Base-by-base conservation (phyloP, 2,113 vertebrate species). In the Pelmatolapia mariae region DNA sequence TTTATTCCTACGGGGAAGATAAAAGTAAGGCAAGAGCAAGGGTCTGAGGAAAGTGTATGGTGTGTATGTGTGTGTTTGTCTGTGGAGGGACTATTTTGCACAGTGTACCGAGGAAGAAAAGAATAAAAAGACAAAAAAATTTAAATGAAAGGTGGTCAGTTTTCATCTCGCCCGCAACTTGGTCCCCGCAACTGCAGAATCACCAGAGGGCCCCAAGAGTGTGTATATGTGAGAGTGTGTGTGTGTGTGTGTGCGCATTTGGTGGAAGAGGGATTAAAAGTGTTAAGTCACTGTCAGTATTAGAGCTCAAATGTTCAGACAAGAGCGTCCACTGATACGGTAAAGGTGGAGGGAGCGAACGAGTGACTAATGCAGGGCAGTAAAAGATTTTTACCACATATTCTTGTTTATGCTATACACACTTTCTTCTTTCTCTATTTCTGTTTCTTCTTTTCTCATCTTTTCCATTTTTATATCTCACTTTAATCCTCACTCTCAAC, bases 21-120 rank as follows among this genome's bases (percentile, higher is more conserved):
- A 18, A 80, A 56, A 63, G 33, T 92, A 93, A 92, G 91, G 92
- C 94, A 90, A 92, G 91, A 88, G 89, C 50, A 87, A 82, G 68
- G 53, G 36, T 76, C 66, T 33, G 63, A 85, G 53, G 79, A 68
- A 76, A 33, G 86, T 68, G 80, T 81, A 50, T 53, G 43, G 2
- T 56, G 56, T 8, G 66, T 76, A 59, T 83, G 87, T 79, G 18
- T 59, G 13, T 59, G 86, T 81, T 40, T 29, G 56, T 59, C 1
- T 79, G 31, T 56, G 15, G 15, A 82, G 50, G 24, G 76, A 56
- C 8, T 83, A 85, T 80, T 90, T 87, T 45, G 84, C 91, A 91
- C 94, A 95, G 91, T 95, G 92, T 87, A 91, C 80, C 24, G 29
- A 66, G 56, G 86, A 84, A 38, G 29, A 80, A 66, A 83, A 66